Base-by-base conservation (phyloP, 2,888 invertebrate species). In the Cylindroiulus punctatus region DNA sequence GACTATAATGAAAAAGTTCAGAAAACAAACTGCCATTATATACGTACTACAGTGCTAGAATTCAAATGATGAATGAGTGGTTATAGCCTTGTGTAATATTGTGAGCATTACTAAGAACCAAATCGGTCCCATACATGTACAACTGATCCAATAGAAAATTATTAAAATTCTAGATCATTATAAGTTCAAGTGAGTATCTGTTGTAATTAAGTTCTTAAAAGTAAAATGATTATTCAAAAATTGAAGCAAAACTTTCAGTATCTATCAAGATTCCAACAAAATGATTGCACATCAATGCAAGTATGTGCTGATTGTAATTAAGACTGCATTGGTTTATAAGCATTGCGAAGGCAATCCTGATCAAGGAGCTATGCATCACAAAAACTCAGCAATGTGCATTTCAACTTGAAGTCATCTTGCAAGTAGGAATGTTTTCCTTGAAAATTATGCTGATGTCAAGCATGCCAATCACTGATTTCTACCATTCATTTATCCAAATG, bases 401-500 rank as follows among this genome's bases (percentile, higher is more conserved):
- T 76, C 30, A 30, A 30, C 76, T 30, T 76, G 76, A 76, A 76
- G 76, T 30, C 76, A 14, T 76, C n/a, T n/a, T n/a, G n/a, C 76
- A 26, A 10, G 57, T 57, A 76, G 76, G 76, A 76, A 76, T 76
- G 30, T 12, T 8, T 14, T 30, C 30, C 30, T 2, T 76, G 19
- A 19, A 19, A 52, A 52, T 19, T n/a, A 52, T 52, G 30, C 14
- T 12, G 1, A 65, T 22, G 5, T 65, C 57, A 22, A 57, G 65
- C 65, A 65, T 26, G 22, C 3, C 26, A 12, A 8, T n/a, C 26
- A 30, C 7, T 14, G 10, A 76, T 83, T 83, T 40, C 42, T 5
- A 10, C 30, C 17, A 42, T 19, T 76, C 76, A 14, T 26, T 76
- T 84, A 86, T 40, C 86, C 86, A 42, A 86, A 86, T 40, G 86